Evolutionary conservation across 2,797 vertebrate genomes (phyloP).

Genomic region (Coendou prehensilis): DNA sequence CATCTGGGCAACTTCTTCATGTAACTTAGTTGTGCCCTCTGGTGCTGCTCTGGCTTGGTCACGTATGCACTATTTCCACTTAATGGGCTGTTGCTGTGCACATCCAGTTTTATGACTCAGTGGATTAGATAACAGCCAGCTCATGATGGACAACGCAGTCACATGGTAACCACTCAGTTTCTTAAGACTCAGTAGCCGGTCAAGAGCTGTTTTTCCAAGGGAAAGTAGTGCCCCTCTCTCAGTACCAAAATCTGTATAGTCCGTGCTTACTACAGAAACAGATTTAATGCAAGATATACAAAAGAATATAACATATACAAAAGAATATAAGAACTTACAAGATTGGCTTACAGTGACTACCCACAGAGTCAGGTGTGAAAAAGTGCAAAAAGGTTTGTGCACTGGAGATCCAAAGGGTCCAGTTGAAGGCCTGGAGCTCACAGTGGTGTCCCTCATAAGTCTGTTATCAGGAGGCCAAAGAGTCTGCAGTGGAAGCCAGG

Average conservation of each 20-base stretch:
- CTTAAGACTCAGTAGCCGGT: background rate
- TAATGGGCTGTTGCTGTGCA: background rate
- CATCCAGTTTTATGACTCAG: background rate
- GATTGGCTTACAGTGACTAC: background rate
- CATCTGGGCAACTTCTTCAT: background rate
- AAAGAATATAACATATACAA: background rate
- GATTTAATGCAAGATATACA: background rate
- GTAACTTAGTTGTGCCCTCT: background rate
- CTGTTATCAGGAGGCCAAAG: background rate
- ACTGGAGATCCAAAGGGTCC: background rate
- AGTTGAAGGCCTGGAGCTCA: background rate
- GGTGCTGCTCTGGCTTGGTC: background rate
- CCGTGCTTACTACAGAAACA: background rate
- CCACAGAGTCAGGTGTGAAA: background rate
- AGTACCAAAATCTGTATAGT: background rate
- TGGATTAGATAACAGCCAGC: background rate
- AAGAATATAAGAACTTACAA: background rate
- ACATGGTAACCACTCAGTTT: background rate
- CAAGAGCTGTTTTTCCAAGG: background rate
- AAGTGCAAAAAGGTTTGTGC: background rate
- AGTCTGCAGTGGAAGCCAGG: background rate
- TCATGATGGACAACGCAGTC: background rate
- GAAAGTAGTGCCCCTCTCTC: background rate
- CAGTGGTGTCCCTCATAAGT: background rate
- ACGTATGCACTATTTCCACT: background rate